Evolutionary conservation across 2,888 invertebrate genomes (phyloP).

Genomic region (Drosophila heteroneura): DNA sequence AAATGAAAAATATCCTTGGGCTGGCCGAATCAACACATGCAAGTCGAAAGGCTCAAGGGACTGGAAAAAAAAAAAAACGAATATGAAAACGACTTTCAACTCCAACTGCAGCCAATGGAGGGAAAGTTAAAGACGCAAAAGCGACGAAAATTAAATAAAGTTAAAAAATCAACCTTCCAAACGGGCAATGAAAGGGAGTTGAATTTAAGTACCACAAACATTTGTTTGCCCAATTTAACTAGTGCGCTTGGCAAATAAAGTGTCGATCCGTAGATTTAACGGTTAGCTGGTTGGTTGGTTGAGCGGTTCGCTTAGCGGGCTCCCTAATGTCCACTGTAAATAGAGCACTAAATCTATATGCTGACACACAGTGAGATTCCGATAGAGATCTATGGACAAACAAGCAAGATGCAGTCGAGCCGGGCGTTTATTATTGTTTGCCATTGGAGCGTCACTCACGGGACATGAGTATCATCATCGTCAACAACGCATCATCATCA

Average conservation of each 20-base stretch:
- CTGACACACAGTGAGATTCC: slow-evolving; percentile 50
- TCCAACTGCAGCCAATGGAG: slow-evolving; percentile 58
- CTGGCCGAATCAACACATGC: slow-evolving; percentile 46
- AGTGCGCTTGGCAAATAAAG: slow-evolving; percentile 57
- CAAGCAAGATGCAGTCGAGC: slow-evolving; percentile 60
- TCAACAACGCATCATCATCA: slow-evolving; percentile 46
- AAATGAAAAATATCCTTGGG: slow-evolving; percentile 28
- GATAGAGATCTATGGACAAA: slow-evolving; percentile 49
- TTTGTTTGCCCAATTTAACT: slow-evolving; percentile 73
- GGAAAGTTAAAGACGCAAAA: slow-evolving; percentile 40
- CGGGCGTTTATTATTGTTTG: slow-evolving; percentile 75
- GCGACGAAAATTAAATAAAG: slow-evolving; percentile 16
- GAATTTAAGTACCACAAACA: slow-evolving; percentile 50
- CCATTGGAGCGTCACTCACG: slow-evolving; percentile 48
- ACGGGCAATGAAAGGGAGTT: neutral
- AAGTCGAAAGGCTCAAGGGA: slow-evolving; percentile 23
- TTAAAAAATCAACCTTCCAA: slow-evolving; percentile 3
- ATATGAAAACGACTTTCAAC: slow-evolving; percentile 24
- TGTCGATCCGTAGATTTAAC: slow-evolving; percentile 29
- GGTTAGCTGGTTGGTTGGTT: slow-evolving; percentile 12
- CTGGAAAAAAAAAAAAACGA: slow-evolving; percentile 24
- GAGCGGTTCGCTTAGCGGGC: slow-evolving; percentile 29
- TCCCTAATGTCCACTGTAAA: slow-evolving; percentile 58
- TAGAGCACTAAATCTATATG: slow-evolving; percentile 68
- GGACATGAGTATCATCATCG: slow-evolving; percentile 40